These are phyloP conservation scores for Lordiphosa collinella DNA, from an alignment of 1,140 invertebrate genomes.

Conservation along the genomic window DNA sequence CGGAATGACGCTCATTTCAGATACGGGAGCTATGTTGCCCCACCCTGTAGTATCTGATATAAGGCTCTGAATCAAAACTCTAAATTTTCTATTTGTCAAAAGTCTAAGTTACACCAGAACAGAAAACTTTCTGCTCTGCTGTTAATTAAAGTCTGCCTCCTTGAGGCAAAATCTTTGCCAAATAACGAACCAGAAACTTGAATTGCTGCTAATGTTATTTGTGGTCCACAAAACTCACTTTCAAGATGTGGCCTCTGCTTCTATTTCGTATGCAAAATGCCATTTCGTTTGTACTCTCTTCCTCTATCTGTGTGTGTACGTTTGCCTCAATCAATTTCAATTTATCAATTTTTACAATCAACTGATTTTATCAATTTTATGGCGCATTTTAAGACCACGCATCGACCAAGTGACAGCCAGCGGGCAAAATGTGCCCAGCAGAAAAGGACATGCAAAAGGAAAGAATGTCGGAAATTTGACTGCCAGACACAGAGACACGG, in stretches of 20 bases:
- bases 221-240: conserved; percentile 42
- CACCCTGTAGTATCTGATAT: no score
- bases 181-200: no score
- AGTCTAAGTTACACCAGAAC: no score
- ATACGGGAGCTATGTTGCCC: no score
- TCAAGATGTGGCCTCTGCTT: conserved; percentile 25
- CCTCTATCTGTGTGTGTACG: conserved; percentile 6
- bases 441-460: conserved; percentile 38
- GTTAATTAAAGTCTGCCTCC: no score
- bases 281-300: conserved; percentile 1
- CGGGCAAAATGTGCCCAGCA: conserved; percentile 5
- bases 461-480: conserved; percentile 55
- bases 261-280: conserved; percentile 34
- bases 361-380: conserved; percentile 78
- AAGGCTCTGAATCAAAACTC: no score
- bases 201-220: conserved; percentile 44
- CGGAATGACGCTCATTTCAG: no score
- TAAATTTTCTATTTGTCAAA: no score
- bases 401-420: conserved; percentile 7
- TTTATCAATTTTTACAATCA: conserved; percentile 78
- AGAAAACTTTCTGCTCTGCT: no score
- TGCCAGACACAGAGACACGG: conserved; percentile 41
- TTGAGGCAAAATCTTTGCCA: no score
- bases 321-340: conserved; percentile 76
- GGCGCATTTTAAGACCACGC: conserved; percentile 67